Conservation (phyloP, 2,113 vertebrate genomes). For the Otus sunia region DNA sequence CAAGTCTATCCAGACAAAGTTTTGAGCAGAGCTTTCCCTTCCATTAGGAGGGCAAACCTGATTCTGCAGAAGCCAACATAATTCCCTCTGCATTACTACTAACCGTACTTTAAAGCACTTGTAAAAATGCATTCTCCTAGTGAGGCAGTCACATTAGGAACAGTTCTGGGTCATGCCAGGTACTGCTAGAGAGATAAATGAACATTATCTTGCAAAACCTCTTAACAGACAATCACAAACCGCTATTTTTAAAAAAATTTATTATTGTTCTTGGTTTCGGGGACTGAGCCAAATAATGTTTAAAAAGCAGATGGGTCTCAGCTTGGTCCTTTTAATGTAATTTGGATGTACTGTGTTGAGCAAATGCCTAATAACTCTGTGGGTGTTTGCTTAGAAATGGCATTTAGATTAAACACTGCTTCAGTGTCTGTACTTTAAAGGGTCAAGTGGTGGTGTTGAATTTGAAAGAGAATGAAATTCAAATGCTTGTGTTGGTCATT, state of each 20-base stretch:
- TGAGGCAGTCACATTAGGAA: neutral
- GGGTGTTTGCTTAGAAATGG: conserved; percentile 30
- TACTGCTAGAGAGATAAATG: neutral
- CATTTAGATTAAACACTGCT: conserved; percentile 36
- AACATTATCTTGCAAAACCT: neutral
- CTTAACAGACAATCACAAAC: neutral
- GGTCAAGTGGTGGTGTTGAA: neutral
- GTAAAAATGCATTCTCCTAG: neutral
- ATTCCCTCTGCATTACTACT: neutral
- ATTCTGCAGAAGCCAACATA: neutral
- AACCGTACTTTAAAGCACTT: neutral
- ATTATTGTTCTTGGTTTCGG: neutral
- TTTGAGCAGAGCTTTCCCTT: neutral
- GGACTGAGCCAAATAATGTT: conserved; percentile 9
- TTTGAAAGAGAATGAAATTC: neutral
- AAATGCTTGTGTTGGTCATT: neutral
- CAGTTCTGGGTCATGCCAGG: neutral
- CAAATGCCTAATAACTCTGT: conserved; percentile 33
- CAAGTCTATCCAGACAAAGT: neutral
- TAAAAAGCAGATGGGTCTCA: conserved; percentile 54
- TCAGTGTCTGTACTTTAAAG: neutral
- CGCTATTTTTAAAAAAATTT: neutral
- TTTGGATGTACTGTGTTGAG: conserved; percentile 1
- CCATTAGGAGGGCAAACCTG: neutral
- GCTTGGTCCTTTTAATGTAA: conserved; percentile 24